Percentiles rank a stretch among this genome's conserved stretches.
Evolutionary conservation across 2,888 invertebrate species (phyloP).

Genomic region (Aphodius granarius): DNA sequence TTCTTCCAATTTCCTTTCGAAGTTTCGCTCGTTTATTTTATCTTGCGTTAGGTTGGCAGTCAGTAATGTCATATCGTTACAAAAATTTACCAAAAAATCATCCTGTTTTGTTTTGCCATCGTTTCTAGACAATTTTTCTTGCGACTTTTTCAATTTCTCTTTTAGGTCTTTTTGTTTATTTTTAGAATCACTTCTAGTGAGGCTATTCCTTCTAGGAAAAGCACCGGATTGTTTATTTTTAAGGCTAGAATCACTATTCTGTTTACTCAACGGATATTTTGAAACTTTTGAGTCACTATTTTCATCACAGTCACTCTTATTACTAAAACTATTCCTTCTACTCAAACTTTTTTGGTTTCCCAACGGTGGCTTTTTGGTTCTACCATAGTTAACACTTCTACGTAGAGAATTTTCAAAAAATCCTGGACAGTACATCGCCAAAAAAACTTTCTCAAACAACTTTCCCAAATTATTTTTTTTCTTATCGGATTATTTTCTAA

Average conservation of each 20-base stretch:
- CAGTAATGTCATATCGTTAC: constrained; percentile 19
- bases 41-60: constrained; percentile 2
- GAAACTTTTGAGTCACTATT: neutral
- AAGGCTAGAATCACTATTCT: neutral
- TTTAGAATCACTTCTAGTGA: neutral
- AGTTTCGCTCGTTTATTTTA: neutral
- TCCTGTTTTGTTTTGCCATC: neutral
- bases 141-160: neutral
- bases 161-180: neutral
- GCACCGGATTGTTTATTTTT: neutral
- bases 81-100: constrained; percentile 17
- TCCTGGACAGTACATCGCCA: constrained; percentile 19
- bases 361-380: constrained; percentile 8
- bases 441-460: no score
- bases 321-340: constrained; percentile 19
- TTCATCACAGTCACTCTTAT: neutral
- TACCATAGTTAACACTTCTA: constrained; percentile 1
- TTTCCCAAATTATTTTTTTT: no score
- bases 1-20: neutral
- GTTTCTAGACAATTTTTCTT: neutral
- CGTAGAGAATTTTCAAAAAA: constrained; percentile 19
- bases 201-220: neutral
- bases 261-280: neutral
- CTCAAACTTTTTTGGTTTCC: neutral
- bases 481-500: neutral